A percentile compares a stretch with the other conserved stretches of the same genome.
These are phyloP conservation scores for Celastrina argiolus DNA, from an alignment of 2,888 invertebrate species.

Conservation along the genomic window DNA sequence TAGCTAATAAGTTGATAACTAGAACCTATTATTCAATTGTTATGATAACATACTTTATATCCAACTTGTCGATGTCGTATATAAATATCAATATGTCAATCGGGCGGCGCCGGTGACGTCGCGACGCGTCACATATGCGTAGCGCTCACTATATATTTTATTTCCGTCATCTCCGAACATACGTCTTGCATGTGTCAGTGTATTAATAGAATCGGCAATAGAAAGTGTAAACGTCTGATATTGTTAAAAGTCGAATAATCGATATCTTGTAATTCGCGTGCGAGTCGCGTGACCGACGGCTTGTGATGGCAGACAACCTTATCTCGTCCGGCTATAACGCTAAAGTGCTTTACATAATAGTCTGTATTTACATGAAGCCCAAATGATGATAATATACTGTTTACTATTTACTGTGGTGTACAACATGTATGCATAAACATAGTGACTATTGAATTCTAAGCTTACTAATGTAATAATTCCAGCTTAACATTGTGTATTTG, in stretches of 20 bases:
- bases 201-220: conserved; percentile 56
- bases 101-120: conserved; percentile 51
- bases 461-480: no score
- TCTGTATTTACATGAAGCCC: background rate
- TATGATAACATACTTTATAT: background rate
- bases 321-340: background rate
- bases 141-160: conserved; percentile 48
- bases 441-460: no score
- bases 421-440: no score
- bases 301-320: background rate
- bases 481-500: no score
- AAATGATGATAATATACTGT: background rate
- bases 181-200: conserved; percentile 56
- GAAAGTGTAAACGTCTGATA: conserved; percentile 41
- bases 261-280: conserved; percentile 17
- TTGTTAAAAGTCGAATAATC: conserved; percentile 17
- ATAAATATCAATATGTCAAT: conserved; percentile 23
- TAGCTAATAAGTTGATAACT: no score
- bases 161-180: conserved; percentile 58
- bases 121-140: conserved; percentile 61
- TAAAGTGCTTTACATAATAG: background rate
- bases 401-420: no score
- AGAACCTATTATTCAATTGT: background rate
- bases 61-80: background rate
- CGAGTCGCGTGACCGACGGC: conserved; percentile 1